Percentiles rank a stretch among this genome's conserved stretches.
These are phyloP conservation scores for Sebastes umbrosus DNA, from an alignment of 2,797 vertebrate genomes.

Conservation along the genomic window DNA sequence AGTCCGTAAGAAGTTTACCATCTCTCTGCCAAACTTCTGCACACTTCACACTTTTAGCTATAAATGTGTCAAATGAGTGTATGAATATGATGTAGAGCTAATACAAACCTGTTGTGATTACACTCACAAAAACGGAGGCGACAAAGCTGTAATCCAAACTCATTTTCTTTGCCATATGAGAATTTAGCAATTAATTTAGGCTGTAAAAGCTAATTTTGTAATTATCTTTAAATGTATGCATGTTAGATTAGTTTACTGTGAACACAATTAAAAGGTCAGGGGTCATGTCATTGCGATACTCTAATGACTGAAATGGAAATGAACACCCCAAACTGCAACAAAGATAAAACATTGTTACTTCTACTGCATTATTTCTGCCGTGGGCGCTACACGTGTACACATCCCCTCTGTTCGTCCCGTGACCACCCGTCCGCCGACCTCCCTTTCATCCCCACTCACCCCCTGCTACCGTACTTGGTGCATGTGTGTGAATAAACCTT, in stretches of 20 bases:
- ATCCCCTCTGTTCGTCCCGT: conserved; percentile 41
- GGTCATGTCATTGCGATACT: not conserved
- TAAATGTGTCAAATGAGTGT: not conserved
- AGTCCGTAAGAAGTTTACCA: not conserved
- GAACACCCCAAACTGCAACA: not conserved
- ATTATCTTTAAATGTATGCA: not conserved
- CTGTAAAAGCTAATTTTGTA: not conserved
- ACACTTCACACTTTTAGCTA: not conserved
- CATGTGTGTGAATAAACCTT: conserved; percentile 58
- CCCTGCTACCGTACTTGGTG: not conserved
- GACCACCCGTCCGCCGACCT: conserved; percentile 50
- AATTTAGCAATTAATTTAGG: not conserved
- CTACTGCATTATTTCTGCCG: not conserved
- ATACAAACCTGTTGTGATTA: not conserved
- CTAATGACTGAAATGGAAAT: not conserved
- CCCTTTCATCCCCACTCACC: conserved; percentile 4
- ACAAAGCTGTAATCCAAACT: not conserved
- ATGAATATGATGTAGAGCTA: not conserved
- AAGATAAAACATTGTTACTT: not conserved
- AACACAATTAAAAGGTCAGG: not conserved
- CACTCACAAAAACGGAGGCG: not conserved
- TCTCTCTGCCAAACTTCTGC: not conserved
- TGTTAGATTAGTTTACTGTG: not conserved
- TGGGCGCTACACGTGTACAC: not conserved
- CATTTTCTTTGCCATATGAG: not conserved